Conservation (phyloP, 92 coral and sea anemone species). For the Metridium senile region DNA sequence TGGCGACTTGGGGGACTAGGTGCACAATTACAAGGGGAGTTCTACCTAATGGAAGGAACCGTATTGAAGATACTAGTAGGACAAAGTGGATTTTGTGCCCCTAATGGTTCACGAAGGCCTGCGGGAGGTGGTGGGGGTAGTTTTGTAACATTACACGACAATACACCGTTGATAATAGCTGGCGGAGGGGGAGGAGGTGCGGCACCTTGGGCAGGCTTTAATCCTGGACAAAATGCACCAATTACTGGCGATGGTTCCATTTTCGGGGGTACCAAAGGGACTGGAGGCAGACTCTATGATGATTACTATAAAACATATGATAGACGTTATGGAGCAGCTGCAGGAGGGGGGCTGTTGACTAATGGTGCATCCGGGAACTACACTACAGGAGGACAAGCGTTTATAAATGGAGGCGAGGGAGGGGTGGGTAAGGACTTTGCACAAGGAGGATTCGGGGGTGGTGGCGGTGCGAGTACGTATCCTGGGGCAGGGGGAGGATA, state of each 20-base stretch:
- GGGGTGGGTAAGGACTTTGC: slow-evolving; percentile 32
- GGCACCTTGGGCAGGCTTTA: slow-evolving; percentile 17
- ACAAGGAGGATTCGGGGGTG: slow-evolving; percentile 94
- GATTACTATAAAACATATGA: slow-evolving; percentile 28
- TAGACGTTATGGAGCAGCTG: slow-evolving; percentile 55
- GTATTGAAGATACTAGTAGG: slow-evolving; percentile 76
- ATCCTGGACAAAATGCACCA: slow-evolving; percentile 80
- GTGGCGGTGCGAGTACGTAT: slow-evolving; percentile 59
- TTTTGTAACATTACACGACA: slow-evolving; percentile 63
- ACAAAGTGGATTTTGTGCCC: slow-evolving; percentile 61
- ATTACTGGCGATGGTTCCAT: slow-evolving; percentile 58
- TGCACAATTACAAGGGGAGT: slow-evolving; percentile 76
- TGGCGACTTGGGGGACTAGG: slow-evolving; percentile 79
- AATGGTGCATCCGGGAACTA: slow-evolving; percentile 31
- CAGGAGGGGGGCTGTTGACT: slow-evolving; percentile 52
- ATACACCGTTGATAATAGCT: slow-evolving; percentile 73
- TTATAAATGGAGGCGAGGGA: slow-evolving; percentile 73
- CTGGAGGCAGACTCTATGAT: slow-evolving; percentile 58
- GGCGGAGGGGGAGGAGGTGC: slow-evolving; percentile 99
- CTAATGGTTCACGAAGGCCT: slow-evolving; percentile 31
- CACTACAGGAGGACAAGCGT: slow-evolving; percentile 50
- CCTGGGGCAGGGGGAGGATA: slow-evolving; percentile 98
- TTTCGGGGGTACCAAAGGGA: slow-evolving; percentile 59
- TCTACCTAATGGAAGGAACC: slow-evolving; percentile 59
- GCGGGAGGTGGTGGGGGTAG: slow-evolving; percentile 99